Percentiles rank a stretch among this genome's conserved stretches.
Conservation (phyloP, 2,888 invertebrate species). For the Metopia argyrocephala region DNA sequence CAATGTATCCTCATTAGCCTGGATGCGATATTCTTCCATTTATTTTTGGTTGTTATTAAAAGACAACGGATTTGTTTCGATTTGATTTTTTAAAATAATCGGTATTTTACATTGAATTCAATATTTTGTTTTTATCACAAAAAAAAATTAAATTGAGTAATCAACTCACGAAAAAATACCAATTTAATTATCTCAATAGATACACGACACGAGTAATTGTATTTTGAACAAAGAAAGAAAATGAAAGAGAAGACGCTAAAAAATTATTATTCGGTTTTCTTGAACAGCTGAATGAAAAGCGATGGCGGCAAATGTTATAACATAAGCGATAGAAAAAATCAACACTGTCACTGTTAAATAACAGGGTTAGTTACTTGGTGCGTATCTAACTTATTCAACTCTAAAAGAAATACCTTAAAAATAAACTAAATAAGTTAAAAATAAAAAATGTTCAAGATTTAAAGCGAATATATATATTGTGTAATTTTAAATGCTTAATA, state of each 20-base stretch:
- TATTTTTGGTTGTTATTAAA: slow-evolving; percentile 51
- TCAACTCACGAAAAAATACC: slow-evolving; percentile 51
- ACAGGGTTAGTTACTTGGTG: background rate
- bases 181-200: slow-evolving; percentile 32
- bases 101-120: slow-evolving; percentile 58
- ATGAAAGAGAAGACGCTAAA: slow-evolving; percentile 21
- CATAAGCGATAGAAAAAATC: background rate
- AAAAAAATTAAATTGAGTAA: slow-evolving; percentile 52
- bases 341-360: background rate
- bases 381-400: too few species aligned
- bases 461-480: background rate
- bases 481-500: too few species aligned
- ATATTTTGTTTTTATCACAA: slow-evolving; percentile 21
- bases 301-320: slow-evolving; percentile 18
- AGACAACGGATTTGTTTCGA: slow-evolving; percentile 59
- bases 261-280: slow-evolving; percentile 30
- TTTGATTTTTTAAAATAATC: slow-evolving; percentile 60
- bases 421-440: too few species aligned
- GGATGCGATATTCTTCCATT: slow-evolving; percentile 58
- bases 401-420: too few species aligned
- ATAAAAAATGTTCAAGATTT: background rate
- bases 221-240: slow-evolving; percentile 27
- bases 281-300: background rate
- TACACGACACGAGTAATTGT: slow-evolving; percentile 50
- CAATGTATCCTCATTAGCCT: slow-evolving; percentile 45